Percentiles rank a stretch among this genome's conserved stretches.
Conservation (phyloP, 1,140 invertebrate species). For the Drosophila leontia region DNA sequence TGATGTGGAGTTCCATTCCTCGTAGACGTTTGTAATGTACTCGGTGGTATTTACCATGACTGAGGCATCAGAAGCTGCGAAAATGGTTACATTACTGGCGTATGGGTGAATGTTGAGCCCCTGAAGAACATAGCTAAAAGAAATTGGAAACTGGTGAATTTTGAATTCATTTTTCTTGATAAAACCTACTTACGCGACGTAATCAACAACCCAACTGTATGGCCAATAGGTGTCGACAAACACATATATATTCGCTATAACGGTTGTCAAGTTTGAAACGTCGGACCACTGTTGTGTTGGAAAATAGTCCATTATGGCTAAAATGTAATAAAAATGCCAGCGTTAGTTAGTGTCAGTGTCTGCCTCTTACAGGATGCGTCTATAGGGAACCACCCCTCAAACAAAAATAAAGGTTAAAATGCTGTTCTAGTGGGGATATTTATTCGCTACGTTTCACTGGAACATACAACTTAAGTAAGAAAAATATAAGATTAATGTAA, state of each 20-base stretch:
- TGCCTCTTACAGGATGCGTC: not conserved
- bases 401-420: conserved; percentile 19
- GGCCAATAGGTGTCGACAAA: conserved; percentile 88
- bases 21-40: conserved; percentile 86
- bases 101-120: conserved; percentile 88
- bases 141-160: no score
- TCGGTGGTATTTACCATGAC: conserved; percentile 87
- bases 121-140: conserved; percentile 87
- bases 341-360: not conserved
- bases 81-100: conserved; percentile 88
- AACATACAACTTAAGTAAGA: conserved; percentile 75
- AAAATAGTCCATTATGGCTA: conserved; percentile 63
- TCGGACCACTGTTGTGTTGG: conserved; percentile 38
- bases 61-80: conserved; percentile 87
- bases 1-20: conserved; percentile 85
- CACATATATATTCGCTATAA: conserved; percentile 87
- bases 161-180: not conserved
- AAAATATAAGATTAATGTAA: conserved; percentile 58
- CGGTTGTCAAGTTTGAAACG: conserved; percentile 85
- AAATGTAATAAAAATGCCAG: conserved; percentile 2
- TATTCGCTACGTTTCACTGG: conserved; percentile 61
- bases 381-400: conserved; percentile 56
- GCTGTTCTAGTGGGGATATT: conserved; percentile 59
- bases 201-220: conserved; percentile 86
- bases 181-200: conserved; percentile 86